Conservation (phyloP, 2,797 vertebrate genomes). For the Trachops cirrhosus region DNA sequence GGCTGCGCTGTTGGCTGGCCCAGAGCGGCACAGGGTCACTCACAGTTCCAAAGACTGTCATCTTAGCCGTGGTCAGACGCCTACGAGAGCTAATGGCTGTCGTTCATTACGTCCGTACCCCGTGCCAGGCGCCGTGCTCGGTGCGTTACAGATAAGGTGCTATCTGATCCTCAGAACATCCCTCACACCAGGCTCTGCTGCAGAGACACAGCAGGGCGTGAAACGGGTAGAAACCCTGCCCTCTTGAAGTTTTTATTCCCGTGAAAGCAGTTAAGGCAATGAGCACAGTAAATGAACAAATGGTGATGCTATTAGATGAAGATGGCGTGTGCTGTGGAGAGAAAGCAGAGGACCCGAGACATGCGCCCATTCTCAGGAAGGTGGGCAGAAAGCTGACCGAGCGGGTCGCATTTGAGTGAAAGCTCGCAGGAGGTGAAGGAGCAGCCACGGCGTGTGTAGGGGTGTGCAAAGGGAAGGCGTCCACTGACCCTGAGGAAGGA, state of each 20-base stretch:
- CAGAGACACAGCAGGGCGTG: background rate
- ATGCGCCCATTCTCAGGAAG: rapidly evolving
- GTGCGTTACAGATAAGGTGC: background rate
- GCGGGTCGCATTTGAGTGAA: background rate
- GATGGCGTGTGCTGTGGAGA: background rate
- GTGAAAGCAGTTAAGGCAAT: background rate
- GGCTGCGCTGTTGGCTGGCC: too few relatives aligned
- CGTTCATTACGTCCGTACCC: rapidly evolving
- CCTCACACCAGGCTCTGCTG: background rate
- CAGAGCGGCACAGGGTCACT: background rate
- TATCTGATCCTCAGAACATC: background rate
- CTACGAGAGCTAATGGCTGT: background rate
- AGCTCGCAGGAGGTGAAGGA: background rate
- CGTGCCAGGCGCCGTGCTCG: background rate
- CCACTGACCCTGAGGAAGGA: background rate
- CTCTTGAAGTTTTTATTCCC: background rate
- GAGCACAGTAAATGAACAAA: background rate
- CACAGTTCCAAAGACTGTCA: background rate
- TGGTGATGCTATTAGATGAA: rapidly evolving
- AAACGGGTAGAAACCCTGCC: background rate
- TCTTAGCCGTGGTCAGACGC: background rate
- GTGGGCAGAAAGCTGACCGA: rapidly evolving
- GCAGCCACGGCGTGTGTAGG: rapidly evolving
- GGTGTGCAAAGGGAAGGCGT: background rate
- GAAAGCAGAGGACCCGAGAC: background rate